Evolutionary conservation across 2,888 invertebrate genomes (phyloP), one percentile per base, ranked within the genome.

Genomic region (Agrotis puta): DNA sequence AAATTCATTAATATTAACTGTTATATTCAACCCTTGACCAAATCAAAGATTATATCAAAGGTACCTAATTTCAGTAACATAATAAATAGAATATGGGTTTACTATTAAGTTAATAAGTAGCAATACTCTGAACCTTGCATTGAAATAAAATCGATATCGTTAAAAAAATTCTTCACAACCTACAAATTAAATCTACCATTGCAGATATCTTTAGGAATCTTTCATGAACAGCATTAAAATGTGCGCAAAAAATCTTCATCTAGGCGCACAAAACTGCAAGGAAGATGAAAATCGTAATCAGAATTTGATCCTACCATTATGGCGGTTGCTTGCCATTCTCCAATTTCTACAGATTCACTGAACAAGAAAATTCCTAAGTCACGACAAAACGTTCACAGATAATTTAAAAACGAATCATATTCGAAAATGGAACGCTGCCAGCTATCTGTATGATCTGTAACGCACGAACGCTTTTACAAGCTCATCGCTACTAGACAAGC

Each of bases 381-480:
- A 81, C 81, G 79, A 81, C 79, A 77, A 80, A 81, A 81, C 62
- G 79, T 82, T 82, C 74, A 77, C 80, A 85, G 79, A 83, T 82
- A 76, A 84, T 85, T 84, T 77, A 71, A 85, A 84, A 85, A 82
- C 70, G 79, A 76, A 84, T 85, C 78, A 84, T 85, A 82, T 82
- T 84, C 64, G 83, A 83, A 79, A 83, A 84, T 85, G 85, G 85
- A 85, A 85, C 83, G 58, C 59, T 84, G 85, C 85, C 85, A 85
- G 77, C 79, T 74, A 83, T 82, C 79, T 75, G 67, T 81, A 81
- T 81, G 88, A 89, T 89, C 83, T 84, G 80, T 78, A 83, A 86
- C 87, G 92, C 92, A 90, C 91, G 92, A 75, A 66, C 69, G 87
- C 77, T 81, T 88, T 87, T 83, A 88, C 87, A 88, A 85, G 85